Evolutionary conservation across 2,888 invertebrate genomes (phyloP).

Genomic region (Eubasilissa splendida): DNA sequence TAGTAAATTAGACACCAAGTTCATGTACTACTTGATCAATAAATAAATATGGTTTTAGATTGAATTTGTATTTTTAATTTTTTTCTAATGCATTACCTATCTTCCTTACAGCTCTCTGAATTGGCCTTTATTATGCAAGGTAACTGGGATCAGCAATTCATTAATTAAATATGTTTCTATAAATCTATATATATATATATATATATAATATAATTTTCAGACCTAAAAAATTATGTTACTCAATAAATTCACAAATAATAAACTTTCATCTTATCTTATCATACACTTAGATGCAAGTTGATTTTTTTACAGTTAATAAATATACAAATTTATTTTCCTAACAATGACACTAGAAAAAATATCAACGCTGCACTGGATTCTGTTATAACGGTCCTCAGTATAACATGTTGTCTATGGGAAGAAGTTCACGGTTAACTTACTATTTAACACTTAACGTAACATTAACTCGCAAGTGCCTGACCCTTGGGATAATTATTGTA

Average conservation of each 20-base stretch:
- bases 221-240: constrained; percentile 33
- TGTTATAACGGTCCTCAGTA: constrained; percentile 2
- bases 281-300: constrained; percentile 20
- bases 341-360: constrained; percentile 50
- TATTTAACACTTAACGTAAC: constrained; percentile 36
- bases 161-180: constrained; percentile 19
- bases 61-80: no score
- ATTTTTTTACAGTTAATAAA: constrained; percentile 43
- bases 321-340: constrained; percentile 44
- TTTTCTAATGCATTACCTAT: no score
- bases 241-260: constrained; percentile 22
- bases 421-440: constrained; percentile 29
- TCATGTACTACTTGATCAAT: no score
- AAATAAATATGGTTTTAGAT: no score
- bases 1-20: no score
- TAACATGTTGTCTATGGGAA: constrained; percentile 26
- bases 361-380: constrained; percentile 42
- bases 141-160: background rate
- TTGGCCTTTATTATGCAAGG: constrained; percentile 7
- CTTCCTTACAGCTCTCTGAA: background rate
- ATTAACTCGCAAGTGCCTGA: background rate
- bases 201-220: constrained; percentile 37
- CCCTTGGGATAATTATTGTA: background rate
- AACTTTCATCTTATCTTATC: constrained; percentile 30
- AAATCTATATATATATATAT: constrained; percentile 25